A percentile compares a stretch with the other conserved stretches of the same genome.
Evolutionary conservation across 2,888 invertebrate genomes (phyloP).

Genomic region (Nomada flava): DNA sequence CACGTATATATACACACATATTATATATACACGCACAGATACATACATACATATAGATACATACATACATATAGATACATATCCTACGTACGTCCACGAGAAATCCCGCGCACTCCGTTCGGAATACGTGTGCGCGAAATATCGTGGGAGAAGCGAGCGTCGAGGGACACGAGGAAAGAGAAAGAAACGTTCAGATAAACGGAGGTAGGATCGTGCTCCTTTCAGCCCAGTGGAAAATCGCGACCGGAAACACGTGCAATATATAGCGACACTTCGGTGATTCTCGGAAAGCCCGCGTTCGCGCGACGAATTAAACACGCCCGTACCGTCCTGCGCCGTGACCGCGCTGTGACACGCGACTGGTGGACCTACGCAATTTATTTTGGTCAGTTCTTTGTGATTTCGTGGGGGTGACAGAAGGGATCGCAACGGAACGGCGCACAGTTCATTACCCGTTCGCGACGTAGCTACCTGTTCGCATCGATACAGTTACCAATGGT

Average conservation of each 20-base stretch:
- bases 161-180: background rate
- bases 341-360: conserved; percentile 35
- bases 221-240: conserved; percentile 36
- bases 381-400: conserved; percentile 14
- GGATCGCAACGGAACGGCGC: background rate
- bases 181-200: background rate
- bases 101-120: conserved; percentile 31
- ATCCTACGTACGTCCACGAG: conserved; percentile 10
- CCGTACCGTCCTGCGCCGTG: conserved; percentile 51
- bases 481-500: conserved; percentile 81
- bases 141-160: background rate
- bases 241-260: conserved; percentile 55
- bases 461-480: conserved; percentile 35
- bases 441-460: conserved; percentile 27
- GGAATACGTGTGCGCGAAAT: conserved; percentile 10
- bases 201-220: conserved; percentile 17
- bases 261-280: conserved; percentile 41
- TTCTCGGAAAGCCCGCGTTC: conserved; percentile 29
- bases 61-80: background rate
- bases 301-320: conserved; percentile 53
- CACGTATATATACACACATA: background rate
- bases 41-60: background rate
- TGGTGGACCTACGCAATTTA: conserved; percentile 26
- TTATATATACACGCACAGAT: background rate
- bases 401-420: conserved; percentile 25